These are phyloP conservation scores for Aspidiotus destructor DNA, from an alignment of 2,888 invertebrate species.

Conservation along the genomic window DNA sequence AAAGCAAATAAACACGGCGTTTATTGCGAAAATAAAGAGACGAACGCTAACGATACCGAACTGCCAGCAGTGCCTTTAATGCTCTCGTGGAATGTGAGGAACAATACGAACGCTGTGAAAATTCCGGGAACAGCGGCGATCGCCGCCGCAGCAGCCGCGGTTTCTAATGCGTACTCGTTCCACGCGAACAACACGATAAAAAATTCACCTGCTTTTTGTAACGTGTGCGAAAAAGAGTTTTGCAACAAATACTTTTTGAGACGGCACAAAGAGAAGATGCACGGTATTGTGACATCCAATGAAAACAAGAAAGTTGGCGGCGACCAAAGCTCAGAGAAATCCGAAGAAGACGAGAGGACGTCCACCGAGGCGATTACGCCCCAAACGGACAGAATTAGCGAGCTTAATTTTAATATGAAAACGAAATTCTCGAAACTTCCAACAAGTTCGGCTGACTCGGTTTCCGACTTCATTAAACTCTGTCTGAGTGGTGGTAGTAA, in stretches of 20 bases:
- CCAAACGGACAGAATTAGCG: constrained; percentile 10
- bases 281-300: constrained; percentile 54
- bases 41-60: constrained; percentile 4
- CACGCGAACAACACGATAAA: background rate
- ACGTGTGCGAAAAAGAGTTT: constrained; percentile 85
- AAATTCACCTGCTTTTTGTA: constrained; percentile 66
- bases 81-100: constrained; percentile 27
- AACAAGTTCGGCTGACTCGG: constrained; percentile 6
- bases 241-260: constrained; percentile 86
- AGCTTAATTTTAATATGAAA: constrained; percentile 19
- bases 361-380: background rate
- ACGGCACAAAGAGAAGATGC: constrained; percentile 86
- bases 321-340: constrained; percentile 12
- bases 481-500: constrained; percentile 14
- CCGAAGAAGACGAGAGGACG: background rate
- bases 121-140: background rate
- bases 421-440: constrained; percentile 13
- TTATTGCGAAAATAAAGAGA: constrained; percentile 49
- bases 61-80: constrained; percentile 18
- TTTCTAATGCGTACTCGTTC: background rate
- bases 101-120: constrained; percentile 22
- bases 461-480: constrained; percentile 24
- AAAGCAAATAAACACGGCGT: constrained; percentile 96
- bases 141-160: background rate
- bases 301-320: constrained; percentile 6